phyloP scores from a whole-genome alignment of 2,888 invertebrate species.

The Agrochola macilenta region DNA sequence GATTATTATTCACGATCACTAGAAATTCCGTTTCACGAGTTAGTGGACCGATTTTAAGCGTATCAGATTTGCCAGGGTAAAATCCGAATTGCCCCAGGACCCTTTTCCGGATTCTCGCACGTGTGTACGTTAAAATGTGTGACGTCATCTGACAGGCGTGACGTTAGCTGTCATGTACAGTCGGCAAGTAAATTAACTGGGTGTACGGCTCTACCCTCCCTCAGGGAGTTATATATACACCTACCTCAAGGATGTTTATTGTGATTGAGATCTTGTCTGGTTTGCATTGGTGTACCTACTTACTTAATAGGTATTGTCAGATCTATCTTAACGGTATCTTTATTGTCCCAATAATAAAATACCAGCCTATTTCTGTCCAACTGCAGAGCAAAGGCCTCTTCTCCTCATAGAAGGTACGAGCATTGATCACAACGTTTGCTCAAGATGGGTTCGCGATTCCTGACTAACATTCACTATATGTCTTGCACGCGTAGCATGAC shows the following conservation, averaged over 20 bases:
- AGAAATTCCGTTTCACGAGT: slow-evolving; percentile 22
- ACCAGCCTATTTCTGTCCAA: no score
- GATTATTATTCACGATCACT: neutral
- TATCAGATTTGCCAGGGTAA: slow-evolving; percentile 59
- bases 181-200: slow-evolving; percentile 48
- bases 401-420: no score
- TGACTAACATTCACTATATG: no score
- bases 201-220: neutral
- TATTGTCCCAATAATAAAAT: no score
- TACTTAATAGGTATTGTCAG: neutral
- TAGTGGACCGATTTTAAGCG: slow-evolving; percentile 47
- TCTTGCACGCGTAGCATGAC: no score
- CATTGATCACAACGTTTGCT: no score
- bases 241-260: slow-evolving; percentile 9
- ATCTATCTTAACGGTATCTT: neutral
- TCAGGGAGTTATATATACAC: neutral
- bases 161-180: slow-evolving; percentile 59
- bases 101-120: slow-evolving; percentile 47
- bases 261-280: slow-evolving; percentile 7
- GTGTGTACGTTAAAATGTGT: slow-evolving; percentile 52
- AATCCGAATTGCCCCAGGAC: slow-evolving; percentile 49
- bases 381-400: no score
- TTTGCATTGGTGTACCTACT: neutral
- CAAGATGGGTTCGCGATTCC: no score
- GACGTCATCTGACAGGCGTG: slow-evolving; percentile 44